Conservation (phyloP, 2,888 invertebrate species). For the Ichneumoninae sp. region DNA sequence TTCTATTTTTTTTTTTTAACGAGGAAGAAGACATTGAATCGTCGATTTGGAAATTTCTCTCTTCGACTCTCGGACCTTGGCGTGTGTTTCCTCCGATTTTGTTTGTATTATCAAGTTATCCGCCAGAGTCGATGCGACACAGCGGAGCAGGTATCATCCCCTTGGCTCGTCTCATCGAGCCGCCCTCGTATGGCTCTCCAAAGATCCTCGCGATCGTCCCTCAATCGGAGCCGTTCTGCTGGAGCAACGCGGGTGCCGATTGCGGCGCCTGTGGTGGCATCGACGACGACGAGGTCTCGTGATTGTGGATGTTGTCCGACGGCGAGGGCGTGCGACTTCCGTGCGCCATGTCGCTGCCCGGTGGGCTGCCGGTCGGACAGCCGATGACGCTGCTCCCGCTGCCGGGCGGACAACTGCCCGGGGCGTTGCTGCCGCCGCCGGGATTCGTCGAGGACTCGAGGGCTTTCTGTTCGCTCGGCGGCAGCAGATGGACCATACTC, state of each 20-base stretch:
- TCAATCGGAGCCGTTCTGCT: constrained; percentile 93
- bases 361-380: constrained; percentile 65
- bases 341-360: constrained; percentile 66
- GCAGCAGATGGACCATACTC: constrained; percentile 93
- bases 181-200: neutral
- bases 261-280: constrained; percentile 86
- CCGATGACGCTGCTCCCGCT: constrained; percentile 86
- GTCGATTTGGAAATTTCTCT: neutral
- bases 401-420: constrained; percentile 85
- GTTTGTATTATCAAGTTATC: neutral
- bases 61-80: neutral
- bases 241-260: constrained; percentile 88
- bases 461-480: constrained; percentile 91
- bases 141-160: constrained; percentile 43
- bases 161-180: constrained; percentile 14
- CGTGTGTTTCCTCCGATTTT: neutral
- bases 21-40: neutral
- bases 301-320: constrained; percentile 72
- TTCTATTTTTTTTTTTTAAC: neutral
- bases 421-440: constrained; percentile 84
- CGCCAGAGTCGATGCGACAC: constrained; percentile 23
- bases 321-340: constrained; percentile 80
- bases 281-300: constrained; percentile 70
- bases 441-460: constrained; percentile 86
- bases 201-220: constrained; percentile 25